Evolutionary conservation across 2,888 invertebrate genomes (phyloP).

Genomic region (Melinaea menophilus): DNA sequence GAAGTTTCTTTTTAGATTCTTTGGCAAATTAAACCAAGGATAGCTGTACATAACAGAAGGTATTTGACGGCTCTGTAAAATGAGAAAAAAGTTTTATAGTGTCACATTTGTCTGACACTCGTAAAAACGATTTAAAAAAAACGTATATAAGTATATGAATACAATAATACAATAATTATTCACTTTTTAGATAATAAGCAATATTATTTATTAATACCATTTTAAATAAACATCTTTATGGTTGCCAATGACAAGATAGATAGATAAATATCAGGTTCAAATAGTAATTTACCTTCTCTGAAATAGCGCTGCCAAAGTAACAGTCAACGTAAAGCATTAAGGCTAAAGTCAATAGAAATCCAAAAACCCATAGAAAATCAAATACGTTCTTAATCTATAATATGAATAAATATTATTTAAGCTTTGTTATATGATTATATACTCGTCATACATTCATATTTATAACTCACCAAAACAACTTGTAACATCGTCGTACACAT

Average conservation of each 20-base stretch:
- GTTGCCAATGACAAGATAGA: too few relatives aligned
- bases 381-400: neutral
- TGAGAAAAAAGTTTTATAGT: neutral
- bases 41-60: neutral
- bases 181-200: too few relatives aligned
- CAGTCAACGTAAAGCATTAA: conserved; percentile 2
- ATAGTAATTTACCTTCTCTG: neutral
- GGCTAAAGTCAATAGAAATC: neutral
- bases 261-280: too few relatives aligned
- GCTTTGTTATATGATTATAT: too few relatives aligned
- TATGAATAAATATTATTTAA: neutral
- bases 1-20: neutral
- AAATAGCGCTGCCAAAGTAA: neutral
- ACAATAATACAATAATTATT: too few relatives aligned
- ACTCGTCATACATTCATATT: too few relatives aligned
- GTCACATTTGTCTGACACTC: too few relatives aligned
- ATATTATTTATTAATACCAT: too few relatives aligned
- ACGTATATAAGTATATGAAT: too few relatives aligned
- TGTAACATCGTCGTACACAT: conserved; percentile 1
- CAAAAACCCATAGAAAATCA: neutral
- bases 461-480: neutral
- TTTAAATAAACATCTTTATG: too few relatives aligned
- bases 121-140: too few relatives aligned
- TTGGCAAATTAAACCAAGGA: neutral
- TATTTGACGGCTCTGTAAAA: neutral